Evolutionary conservation across 2,113 vertebrate genomes (phyloP), one percentile per base, ranked within the genome.

Genomic region (Colistium nudipinnis): DNA sequence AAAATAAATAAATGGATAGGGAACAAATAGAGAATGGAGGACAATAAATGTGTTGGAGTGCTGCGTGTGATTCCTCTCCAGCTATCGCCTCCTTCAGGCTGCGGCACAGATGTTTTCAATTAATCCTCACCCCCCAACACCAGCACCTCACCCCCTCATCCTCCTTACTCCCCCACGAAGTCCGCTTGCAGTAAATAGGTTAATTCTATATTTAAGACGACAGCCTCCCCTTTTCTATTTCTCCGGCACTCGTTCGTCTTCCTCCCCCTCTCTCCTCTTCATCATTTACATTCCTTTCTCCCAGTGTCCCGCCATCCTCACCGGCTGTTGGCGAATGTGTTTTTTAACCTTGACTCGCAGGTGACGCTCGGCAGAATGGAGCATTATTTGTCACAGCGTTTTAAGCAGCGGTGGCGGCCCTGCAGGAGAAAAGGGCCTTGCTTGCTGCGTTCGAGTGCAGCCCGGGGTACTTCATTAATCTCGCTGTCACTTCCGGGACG

Each of bases 401-500:
- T 94, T 95, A 95, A 93, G 86, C 94, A 87, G 53, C 20, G 82
- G 81, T 74, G 60, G 92, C 89, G 53, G 92, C 94, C 91, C 93
- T 93, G 88, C 84, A 95, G 94, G 93, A 89, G 94, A 93, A 89
- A 75, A 83, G 94, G 89, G 93, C 92, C 90, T 80, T 75, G 82
- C 82, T 82, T 17, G 74, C 84, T 76, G 80, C 85, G 89, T 36
- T 62, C 88, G 90, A 94, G 93, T 91, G 87, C 87, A 63, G 92
- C 90, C 83, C 59, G 70, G 94, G 92, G 93, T 92, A 96, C 94
- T 95, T 95, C 96, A 98, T 98, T 96, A 96, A 98, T 99, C 96
- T 95, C 92, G 90, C 94, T 98, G 97, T 98, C 96, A 96, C 90
- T 94, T 95, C 88, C 91, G 84, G 91, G 93, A 95, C 93, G 90